These are phyloP conservation scores for Scaptomyza hsui DNA, from an alignment of 1,140 invertebrate genomes.

Conservation along the genomic window DNA sequence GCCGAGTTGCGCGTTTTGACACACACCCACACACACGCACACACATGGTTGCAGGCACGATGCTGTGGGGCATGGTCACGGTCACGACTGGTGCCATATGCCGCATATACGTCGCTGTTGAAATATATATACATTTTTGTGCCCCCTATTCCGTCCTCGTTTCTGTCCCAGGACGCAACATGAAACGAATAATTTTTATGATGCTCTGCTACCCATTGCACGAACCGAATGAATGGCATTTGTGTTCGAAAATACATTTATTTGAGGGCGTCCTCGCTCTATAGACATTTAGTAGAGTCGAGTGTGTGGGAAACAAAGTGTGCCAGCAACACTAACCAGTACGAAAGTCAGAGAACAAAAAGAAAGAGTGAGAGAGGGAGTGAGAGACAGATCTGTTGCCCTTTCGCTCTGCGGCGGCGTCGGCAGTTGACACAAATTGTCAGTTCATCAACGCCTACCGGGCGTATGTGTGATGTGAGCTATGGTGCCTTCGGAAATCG, in stretches of 20 bases:
- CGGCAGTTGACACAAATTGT: conserved; percentile 80
- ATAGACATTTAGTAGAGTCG: conserved; percentile 30
- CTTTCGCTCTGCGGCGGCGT: conserved; percentile 64
- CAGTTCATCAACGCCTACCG: conserved; percentile 82
- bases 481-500: background rate
- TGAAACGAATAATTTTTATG: conserved; percentile 81
- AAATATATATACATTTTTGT: conserved; percentile 70
- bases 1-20: conserved; percentile 43
- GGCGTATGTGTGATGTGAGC: conserved; percentile 65
- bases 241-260: conserved; percentile 81
- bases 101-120: conserved; percentile 57
- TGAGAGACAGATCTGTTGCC: conserved; percentile 22
- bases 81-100: conserved; percentile 68
- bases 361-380: no score
- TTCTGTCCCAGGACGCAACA: conserved; percentile 62
- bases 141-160: conserved; percentile 9
- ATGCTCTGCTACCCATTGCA: conserved; percentile 56
- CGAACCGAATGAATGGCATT: conserved; percentile 68
- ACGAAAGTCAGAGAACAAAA: background rate
- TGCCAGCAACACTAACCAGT: background rate
- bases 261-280: conserved; percentile 66
- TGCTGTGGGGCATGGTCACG: conserved; percentile 30
- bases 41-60: conserved; percentile 19
- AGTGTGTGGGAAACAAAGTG: background rate
- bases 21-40: conserved; percentile 20